These are phyloP conservation scores for Hippocampus abdominalis DNA, from an alignment of 2,113 vertebrate species.

Conservation along the genomic window DNA sequence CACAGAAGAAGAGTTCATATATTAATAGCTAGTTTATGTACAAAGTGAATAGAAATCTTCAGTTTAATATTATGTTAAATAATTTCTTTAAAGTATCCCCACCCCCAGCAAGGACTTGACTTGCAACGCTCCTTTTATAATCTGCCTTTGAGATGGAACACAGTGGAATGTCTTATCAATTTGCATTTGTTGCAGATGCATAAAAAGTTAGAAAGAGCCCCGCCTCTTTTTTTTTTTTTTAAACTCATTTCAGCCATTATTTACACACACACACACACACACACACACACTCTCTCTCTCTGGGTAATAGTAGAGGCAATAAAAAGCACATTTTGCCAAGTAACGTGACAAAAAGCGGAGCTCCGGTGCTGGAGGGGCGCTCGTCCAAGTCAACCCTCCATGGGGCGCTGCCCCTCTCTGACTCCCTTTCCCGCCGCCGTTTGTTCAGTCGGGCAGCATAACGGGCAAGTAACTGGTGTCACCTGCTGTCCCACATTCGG, in stretches of 20 bases:
- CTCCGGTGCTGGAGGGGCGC: background rate
- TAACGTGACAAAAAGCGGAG: constrained; percentile 46
- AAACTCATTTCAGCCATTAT: constrained; percentile 54
- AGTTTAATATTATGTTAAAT: constrained; percentile 73
- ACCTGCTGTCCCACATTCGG: background rate
- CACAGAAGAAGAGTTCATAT: constrained; percentile 70
- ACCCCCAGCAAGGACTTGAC: background rate
- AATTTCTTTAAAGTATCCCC: constrained; percentile 43
- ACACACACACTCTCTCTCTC: constrained; percentile 9
- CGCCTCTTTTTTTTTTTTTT: constrained; percentile 13
- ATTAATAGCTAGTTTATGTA: constrained; percentile 78
- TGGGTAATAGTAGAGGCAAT: constrained; percentile 46
- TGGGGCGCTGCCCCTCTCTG: background rate
- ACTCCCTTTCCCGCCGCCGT: background rate
- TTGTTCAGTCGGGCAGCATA: background rate
- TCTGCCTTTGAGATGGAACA: constrained; percentile 61
- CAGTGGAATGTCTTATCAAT: constrained; percentile 74
- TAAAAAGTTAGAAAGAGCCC: constrained; percentile 49
- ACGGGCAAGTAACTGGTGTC: background rate
- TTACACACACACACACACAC: constrained; percentile 36
- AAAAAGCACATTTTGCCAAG: constrained; percentile 56
- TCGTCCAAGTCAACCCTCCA: no score
- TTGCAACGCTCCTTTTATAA: background rate
- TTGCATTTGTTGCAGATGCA: constrained; percentile 69
- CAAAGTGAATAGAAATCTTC: constrained; percentile 78